A percentile compares a stretch with the other conserved stretches of the same genome.
These are phyloP conservation scores for Amphipyra tragopoginis DNA, from an alignment of 2,888 invertebrate species.

Conservation along the genomic window DNA sequence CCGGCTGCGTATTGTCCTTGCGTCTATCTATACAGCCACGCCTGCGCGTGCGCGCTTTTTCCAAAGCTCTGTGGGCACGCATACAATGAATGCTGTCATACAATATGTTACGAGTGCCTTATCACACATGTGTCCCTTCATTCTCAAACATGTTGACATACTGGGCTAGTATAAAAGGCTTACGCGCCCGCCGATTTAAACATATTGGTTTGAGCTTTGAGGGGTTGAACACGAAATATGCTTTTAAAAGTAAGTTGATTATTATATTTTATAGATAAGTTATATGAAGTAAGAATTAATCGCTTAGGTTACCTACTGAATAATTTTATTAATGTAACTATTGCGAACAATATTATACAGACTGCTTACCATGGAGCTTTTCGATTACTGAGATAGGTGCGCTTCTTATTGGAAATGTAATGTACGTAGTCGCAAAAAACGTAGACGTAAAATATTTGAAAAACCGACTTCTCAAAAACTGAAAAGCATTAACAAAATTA, in stretches of 20 bases:
- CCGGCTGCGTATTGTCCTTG: slow-evolving; percentile 59
- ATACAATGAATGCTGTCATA: slow-evolving; percentile 67
- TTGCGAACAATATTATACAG: too few species aligned
- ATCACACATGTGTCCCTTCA: slow-evolving; percentile 72
- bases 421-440: too few species aligned
- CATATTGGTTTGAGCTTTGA: slow-evolving; percentile 75
- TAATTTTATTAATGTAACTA: too few species aligned
- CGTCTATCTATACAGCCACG: slow-evolving; percentile 42
- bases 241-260: slow-evolving; percentile 79
- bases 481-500: too few species aligned
- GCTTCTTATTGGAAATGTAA: too few species aligned
- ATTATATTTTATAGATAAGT: too few species aligned
- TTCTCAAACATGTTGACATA: slow-evolving; percentile 64
- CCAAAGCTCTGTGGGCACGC: slow-evolving; percentile 47
- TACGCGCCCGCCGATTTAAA: slow-evolving; percentile 54
- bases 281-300: too few species aligned
- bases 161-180: slow-evolving; percentile 79
- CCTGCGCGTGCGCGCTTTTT: slow-evolving; percentile 54
- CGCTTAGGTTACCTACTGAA: too few species aligned
- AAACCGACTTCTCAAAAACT: too few species aligned
- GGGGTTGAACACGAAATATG: slow-evolving; percentile 75
- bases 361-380: too few species aligned
- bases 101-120: slow-evolving; percentile 66
- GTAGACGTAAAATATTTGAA: too few species aligned
- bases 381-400: too few species aligned